Evolutionary conservation across 2,888 invertebrate genomes (phyloP), one percentile per base, ranked within the genome.

Genomic region (Amblyteles armatorius): DNA sequence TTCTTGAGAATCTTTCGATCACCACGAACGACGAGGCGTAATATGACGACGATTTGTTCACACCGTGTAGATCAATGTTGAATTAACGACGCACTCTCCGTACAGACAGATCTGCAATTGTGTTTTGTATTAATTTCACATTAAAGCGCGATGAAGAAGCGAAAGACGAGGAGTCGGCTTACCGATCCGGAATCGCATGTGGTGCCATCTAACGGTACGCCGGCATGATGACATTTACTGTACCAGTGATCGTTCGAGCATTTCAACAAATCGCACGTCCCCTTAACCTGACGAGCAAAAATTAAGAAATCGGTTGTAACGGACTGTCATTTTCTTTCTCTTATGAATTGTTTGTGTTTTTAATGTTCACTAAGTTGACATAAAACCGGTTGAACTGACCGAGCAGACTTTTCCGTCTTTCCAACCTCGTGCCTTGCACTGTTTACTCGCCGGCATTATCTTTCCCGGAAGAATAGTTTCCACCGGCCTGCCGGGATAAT

Each of bases 391-490:
- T 26, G 11, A 57, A 55, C 55, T 55, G 22, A 55, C 55, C 55
- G 55, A 55, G 22, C 55, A 55, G 9, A 55, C 55, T 19, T 9
- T 19, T 19, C 55, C 55, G 22, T 55, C 55, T 7, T 2, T 22
- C 55, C 55, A 55, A 3, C 55, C 55, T 1, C 22, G 55, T 55
- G 19, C 19, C 2, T 19, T 1, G 9, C 55, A 55, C 22, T 55
- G 55, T 55, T 55, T 22, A 19, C 0, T 4, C 3, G 55, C 55
- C 55, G 55, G 55, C 19, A 55, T 19, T 3, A 55, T 5, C 22
- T 55, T 19, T 55, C 55, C 55, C 55, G 55, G 55, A 22, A 55
- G 55, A 55, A 55, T 11, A 5, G 55, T 55, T 19, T 55, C 55
- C 9, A 55, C 55, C 1, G 55, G 19, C 22, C 22, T n/a, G 55